A percentile compares a stretch with the other conserved stretches of the same genome.
phyloP scores from a whole-genome alignment of 1,140 invertebrate species.

The Macrocentrus cingulum region DNA sequence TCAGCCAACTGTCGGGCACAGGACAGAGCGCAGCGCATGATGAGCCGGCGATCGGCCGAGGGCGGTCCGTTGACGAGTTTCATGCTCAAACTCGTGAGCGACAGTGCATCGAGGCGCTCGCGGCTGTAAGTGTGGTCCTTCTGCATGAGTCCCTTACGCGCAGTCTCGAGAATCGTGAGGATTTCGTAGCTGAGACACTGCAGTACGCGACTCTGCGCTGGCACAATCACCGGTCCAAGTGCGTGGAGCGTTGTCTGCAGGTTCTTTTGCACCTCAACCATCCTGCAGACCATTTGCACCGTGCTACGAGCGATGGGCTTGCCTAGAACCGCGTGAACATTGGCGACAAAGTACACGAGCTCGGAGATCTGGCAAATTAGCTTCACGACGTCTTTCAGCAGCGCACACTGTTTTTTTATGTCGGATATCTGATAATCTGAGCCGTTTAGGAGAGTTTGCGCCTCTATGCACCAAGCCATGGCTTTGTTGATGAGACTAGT shows the following conservation, averaged over 20 bases:
- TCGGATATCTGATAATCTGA: conserved; percentile 62
- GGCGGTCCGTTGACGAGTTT: conserved; percentile 65
- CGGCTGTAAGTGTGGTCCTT: conserved; percentile 66
- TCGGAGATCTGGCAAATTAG: conserved; percentile 66
- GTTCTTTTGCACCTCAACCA: conserved; percentile 81
- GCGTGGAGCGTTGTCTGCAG: conserved; percentile 67
- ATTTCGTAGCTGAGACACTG: conserved; percentile 65
- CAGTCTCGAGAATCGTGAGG: conserved; percentile 58
- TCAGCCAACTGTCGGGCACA: conserved; percentile 55
- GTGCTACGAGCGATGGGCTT: conserved; percentile 79
- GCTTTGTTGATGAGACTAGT: conserved; percentile 40
- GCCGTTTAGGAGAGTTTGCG: conserved; percentile 37
- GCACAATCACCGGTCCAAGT: conserved; percentile 44
- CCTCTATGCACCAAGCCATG: conserved; percentile 47
- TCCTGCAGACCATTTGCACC: conserved; percentile 74
- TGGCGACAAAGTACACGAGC: conserved; percentile 71
- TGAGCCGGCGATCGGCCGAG: conserved; percentile 62
- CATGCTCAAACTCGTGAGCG: conserved; percentile 65
- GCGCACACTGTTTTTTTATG: conserved; percentile 64
- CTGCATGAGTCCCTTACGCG: conserved; percentile 58
- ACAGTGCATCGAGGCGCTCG: conserved; percentile 67
- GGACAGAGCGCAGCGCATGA: conserved; percentile 63
- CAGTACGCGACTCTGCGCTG: conserved; percentile 60
- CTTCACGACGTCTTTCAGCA: conserved; percentile 69
- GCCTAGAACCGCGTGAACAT: conserved; percentile 74